Evolutionary conservation across 1,140 invertebrate genomes (phyloP).

Genomic region (Calosoma granatense): DNA sequence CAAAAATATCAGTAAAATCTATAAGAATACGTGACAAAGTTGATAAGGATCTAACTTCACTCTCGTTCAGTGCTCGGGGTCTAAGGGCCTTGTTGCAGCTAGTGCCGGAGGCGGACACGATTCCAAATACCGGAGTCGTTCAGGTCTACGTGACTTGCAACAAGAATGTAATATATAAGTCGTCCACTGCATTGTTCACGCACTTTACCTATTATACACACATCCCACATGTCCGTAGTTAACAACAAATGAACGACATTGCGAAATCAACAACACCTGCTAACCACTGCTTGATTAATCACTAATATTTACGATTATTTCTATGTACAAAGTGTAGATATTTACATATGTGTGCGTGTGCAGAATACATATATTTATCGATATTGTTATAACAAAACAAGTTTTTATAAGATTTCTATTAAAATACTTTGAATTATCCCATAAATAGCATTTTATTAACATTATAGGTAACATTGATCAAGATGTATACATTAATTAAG

Average conservation of each 20-base stretch:
- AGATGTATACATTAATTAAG: no score
- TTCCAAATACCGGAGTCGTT: not conserved
- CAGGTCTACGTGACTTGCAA: not conserved
- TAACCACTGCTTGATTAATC: not conserved
- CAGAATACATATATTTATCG: not conserved
- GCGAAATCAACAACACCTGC: not conserved
- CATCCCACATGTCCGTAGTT: not conserved
- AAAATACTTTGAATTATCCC: no score
- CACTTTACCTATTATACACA: not conserved
- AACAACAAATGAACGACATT: not conserved
- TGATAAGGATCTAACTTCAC: not conserved
- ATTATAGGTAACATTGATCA: no score
- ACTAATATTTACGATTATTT: not conserved
- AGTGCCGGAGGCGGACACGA: not conserved
- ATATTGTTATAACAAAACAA: no score
- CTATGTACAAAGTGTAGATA: no score
- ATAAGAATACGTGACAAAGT: not conserved
- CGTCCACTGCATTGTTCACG: not conserved
- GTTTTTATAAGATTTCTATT: no score
- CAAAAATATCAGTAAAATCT: no score
- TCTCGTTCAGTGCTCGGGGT: not conserved
- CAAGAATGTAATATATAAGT: not conserved
- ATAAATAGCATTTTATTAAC: no score
- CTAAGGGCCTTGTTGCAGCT: not conserved
- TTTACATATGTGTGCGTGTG: no score